Percentiles rank a stretch among this genome's conserved stretches.
Conservation (phyloP, 2,888 invertebrate species). For the Hoplodrina ambigua region DNA sequence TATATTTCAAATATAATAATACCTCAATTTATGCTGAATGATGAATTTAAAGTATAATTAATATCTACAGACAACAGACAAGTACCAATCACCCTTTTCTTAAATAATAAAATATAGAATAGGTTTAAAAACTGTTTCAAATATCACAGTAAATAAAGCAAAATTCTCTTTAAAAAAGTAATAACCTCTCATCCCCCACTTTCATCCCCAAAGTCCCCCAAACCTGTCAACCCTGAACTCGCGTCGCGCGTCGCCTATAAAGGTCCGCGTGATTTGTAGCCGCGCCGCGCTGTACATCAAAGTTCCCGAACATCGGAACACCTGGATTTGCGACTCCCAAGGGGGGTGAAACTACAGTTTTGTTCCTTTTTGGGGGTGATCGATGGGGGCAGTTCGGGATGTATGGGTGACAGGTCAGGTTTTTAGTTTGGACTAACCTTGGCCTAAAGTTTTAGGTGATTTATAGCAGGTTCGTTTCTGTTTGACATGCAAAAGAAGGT, state of each 20-base stretch:
- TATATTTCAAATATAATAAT: too few relatives aligned
- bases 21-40: too few relatives aligned
- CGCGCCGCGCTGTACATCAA: constrained; percentile 68
- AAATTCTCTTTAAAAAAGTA: background rate
- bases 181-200: background rate
- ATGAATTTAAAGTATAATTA: too few relatives aligned
- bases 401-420: constrained; percentile 38
- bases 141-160: background rate
- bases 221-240: constrained; percentile 54
- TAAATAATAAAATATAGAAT: background rate
- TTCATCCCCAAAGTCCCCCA: constrained; percentile 18
- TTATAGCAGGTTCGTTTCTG: background rate
- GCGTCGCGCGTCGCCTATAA: constrained; percentile 66
- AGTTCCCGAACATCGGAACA: constrained; percentile 63
- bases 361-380: constrained; percentile 58
- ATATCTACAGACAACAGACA: too few relatives aligned
- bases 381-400: constrained; percentile 47
- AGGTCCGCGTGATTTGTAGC: constrained; percentile 73
- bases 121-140: too few relatives aligned
- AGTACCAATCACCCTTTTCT: background rate
- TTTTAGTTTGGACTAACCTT: constrained; percentile 51
- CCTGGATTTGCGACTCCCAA: constrained; percentile 66
- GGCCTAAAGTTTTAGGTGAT: constrained; percentile 37
- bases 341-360: constrained; percentile 57
- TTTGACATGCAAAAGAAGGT: background rate